These are phyloP conservation scores for Zygothrica quintamaculata DNA, from an alignment of 2,888 invertebrate genomes.

Conservation along the genomic window DNA sequence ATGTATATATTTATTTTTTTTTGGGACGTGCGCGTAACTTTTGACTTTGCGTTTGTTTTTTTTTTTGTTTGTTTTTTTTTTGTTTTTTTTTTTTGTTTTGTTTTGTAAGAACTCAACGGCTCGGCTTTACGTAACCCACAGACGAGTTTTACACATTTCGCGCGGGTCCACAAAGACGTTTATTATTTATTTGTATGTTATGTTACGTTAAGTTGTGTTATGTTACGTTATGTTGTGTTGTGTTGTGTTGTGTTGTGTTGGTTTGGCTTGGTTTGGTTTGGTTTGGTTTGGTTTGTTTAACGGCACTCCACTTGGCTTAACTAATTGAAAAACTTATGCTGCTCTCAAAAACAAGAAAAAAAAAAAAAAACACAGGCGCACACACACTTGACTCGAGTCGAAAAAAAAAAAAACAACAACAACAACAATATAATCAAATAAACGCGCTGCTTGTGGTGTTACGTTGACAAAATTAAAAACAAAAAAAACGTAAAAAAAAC, in stretches of 20 bases:
- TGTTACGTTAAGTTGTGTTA: too few relatives aligned
- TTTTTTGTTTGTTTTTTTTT: conserved; percentile 62
- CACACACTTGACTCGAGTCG: too few relatives aligned
- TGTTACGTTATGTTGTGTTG: conserved; percentile 24
- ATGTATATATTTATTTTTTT: too few relatives aligned
- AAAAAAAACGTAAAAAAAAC: conserved; percentile 42
- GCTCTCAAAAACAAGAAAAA: conserved; percentile 15
- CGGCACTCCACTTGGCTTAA: conserved; percentile 19
- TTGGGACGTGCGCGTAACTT: conserved; percentile 64
- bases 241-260: too few relatives aligned
- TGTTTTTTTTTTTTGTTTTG: conserved; percentile 42
- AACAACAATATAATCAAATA: conserved; percentile 18
- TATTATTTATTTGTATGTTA: neutral
- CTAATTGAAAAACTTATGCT: conserved; percentile 33
- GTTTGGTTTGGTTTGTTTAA: too few relatives aligned
- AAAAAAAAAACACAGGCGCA: conserved; percentile 7
- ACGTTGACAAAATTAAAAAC: neutral
- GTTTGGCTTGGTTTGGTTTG: too few relatives aligned
- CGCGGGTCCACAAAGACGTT: conserved; percentile 31
- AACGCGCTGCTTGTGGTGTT: conserved; percentile 35
- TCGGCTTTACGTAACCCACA: conserved; percentile 75
- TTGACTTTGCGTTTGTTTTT: conserved; percentile 40
- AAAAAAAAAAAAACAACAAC: neutral
- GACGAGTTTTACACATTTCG: conserved; percentile 56
- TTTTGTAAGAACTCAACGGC: conserved; percentile 76